These are phyloP conservation scores for Drosophila orosa DNA, from an alignment of 1,140 invertebrate species.

Conservation along the genomic window DNA sequence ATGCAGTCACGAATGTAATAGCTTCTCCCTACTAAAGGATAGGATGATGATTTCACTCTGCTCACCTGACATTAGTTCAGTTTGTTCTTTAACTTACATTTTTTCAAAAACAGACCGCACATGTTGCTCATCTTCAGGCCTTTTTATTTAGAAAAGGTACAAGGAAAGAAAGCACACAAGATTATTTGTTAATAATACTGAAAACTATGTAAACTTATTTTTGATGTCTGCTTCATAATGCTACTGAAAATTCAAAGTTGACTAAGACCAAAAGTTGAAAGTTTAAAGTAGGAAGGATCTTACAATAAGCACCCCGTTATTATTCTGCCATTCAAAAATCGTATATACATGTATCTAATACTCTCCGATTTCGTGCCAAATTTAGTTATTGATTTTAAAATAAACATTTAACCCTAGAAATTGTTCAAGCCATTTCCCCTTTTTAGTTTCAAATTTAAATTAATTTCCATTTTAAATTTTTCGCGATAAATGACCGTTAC, in stretches of 20 bases:
- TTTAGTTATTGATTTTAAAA: background rate
- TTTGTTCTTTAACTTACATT: background rate
- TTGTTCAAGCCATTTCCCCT: too few relatives aligned
- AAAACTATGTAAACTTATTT: too few relatives aligned
- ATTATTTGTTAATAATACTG: background rate
- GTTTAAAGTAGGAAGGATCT: background rate
- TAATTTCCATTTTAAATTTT: background rate
- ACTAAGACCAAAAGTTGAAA: background rate
- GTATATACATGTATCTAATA: background rate
- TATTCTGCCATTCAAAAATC: background rate
- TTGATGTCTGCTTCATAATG: background rate
- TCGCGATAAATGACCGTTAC: background rate
- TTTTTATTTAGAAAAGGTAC: background rate
- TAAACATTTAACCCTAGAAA: background rate
- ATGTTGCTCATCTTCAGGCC: background rate
- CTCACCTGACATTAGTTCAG: too few relatives aligned
- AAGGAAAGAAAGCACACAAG: background rate
- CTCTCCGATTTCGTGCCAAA: too few relatives aligned
- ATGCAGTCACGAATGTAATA: slow-evolving; percentile 46
- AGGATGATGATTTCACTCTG: background rate
- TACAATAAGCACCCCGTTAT: background rate
- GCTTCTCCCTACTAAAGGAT: slow-evolving; percentile 15
- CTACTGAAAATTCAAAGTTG: background rate
- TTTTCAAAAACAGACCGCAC: background rate
- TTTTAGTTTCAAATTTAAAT: background rate